A percentile compares a stretch with the other conserved stretches of the same genome.
phyloP scores from a whole-genome alignment of 2,888 invertebrate species.

The Acronicta alni region DNA sequence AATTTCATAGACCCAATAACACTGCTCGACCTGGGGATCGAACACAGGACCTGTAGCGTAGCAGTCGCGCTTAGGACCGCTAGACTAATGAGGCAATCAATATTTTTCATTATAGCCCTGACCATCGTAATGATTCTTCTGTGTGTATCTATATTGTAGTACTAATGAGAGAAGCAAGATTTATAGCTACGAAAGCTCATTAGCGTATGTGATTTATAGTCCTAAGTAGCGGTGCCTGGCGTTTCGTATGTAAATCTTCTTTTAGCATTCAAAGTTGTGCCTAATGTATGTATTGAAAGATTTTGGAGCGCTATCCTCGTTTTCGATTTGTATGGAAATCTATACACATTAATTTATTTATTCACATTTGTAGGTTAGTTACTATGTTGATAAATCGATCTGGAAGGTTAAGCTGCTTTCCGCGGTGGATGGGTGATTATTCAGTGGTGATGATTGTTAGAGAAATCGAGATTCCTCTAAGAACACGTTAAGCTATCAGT shows the following conservation, averaged over 20 bases:
- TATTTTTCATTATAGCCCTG: not conserved
- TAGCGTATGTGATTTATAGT: conserved; percentile 59
- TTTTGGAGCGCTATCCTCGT: conserved; percentile 8
- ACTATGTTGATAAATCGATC: no score
- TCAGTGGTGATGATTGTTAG: no score
- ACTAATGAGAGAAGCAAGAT: conserved; percentile 61
- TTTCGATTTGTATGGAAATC: conserved; percentile 5
- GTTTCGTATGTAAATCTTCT: conserved; percentile 52
- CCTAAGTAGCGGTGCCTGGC: conserved; percentile 42
- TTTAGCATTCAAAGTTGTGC: conserved; percentile 44
- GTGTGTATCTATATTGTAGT: conserved; percentile 6
- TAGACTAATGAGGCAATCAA: no score
- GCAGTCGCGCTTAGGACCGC: no score
- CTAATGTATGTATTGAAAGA: conserved; percentile 34
- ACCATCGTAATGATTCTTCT: conserved; percentile 17
- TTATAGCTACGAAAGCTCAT: conserved; percentile 57
- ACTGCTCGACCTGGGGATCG: no score
- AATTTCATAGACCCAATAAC: no score
- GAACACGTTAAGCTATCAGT: no score
- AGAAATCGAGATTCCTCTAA: no score
- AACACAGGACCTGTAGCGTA: no score
- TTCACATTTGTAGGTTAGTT: not conserved
- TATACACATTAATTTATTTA: conserved; percentile 2
- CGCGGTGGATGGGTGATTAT: no score
- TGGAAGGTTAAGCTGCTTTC: no score